These are phyloP conservation scores for Bujurquina vittata DNA, from an alignment of 2,113 vertebrate species.

Conservation along the genomic window DNA sequence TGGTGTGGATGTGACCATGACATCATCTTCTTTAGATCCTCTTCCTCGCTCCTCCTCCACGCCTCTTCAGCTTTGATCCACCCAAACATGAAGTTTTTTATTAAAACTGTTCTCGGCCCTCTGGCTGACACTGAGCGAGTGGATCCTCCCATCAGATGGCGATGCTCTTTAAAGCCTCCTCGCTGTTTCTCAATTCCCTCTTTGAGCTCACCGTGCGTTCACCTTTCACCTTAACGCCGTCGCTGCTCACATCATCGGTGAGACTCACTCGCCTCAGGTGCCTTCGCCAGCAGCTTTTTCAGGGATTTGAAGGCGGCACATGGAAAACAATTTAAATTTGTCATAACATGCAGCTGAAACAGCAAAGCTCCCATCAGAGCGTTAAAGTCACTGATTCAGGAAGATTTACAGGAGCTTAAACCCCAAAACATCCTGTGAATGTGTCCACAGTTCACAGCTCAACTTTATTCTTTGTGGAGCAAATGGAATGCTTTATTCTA, in stretches of 20 bases:
- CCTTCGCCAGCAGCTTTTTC: no score
- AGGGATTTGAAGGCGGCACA: no score
- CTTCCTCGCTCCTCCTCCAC: neutral
- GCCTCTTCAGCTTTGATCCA: conserved; percentile 26
- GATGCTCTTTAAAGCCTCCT: conserved; percentile 8
- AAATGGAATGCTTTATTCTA: neutral
- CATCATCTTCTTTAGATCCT: neutral
- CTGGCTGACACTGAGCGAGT: conserved; percentile 11
- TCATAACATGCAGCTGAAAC: no score
- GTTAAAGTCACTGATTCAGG: neutral
- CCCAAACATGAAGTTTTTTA: neutral
- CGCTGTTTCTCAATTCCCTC: neutral
- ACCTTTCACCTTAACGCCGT: neutral
- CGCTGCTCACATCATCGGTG: no score
- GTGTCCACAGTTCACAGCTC: neutral
- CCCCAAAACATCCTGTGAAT: no score
- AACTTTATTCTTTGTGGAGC: neutral
- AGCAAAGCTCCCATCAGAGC: neutral
- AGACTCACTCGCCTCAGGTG: no score
- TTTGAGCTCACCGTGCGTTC: neutral
- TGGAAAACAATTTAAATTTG: neutral
- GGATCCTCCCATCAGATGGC: neutral
- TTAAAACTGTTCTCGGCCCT: neutral
- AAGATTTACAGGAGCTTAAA: no score
- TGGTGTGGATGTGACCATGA: neutral